Conservation (phyloP, 1,140 invertebrate species). For the Goniozus legneri region DNA sequence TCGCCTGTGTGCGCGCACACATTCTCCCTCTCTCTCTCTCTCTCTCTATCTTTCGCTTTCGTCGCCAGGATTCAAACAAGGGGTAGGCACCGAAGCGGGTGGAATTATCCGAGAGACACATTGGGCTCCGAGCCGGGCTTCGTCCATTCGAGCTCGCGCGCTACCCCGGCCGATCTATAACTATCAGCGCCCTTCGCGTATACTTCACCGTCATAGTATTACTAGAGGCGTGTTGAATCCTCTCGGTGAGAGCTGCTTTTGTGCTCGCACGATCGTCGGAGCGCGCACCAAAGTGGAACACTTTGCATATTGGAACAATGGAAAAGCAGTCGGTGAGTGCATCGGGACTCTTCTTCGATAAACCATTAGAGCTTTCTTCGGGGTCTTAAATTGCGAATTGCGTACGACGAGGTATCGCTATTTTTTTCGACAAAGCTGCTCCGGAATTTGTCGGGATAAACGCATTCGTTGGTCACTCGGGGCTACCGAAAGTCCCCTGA, state of each 20-base stretch:
- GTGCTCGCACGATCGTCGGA: too few relatives aligned
- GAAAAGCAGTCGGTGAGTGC: too few relatives aligned
- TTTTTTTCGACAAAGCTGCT: too few relatives aligned
- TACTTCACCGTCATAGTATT: not conserved
- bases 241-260: constrained; percentile 2
- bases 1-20: not conserved
- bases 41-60: not conserved
- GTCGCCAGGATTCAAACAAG: constrained; percentile 19
- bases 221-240: not conserved
- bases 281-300: too few relatives aligned
- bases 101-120: constrained; percentile 42
- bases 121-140: constrained; percentile 36
- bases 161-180: constrained; percentile 20
- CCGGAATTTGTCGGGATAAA: too few relatives aligned
- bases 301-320: too few relatives aligned
- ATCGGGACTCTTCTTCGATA: too few relatives aligned
- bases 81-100: constrained; percentile 43
- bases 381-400: too few relatives aligned
- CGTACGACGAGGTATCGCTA: too few relatives aligned
- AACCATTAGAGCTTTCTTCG: too few relatives aligned
- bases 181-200: not conserved
- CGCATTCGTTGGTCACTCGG: too few relatives aligned
- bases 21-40: not conserved
- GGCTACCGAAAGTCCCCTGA: too few relatives aligned
- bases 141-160: constrained; percentile 33